These are phyloP conservation scores for Catharus fuscescens DNA, from an alignment of 2,113 vertebrate species.

Conservation along the genomic window DNA sequence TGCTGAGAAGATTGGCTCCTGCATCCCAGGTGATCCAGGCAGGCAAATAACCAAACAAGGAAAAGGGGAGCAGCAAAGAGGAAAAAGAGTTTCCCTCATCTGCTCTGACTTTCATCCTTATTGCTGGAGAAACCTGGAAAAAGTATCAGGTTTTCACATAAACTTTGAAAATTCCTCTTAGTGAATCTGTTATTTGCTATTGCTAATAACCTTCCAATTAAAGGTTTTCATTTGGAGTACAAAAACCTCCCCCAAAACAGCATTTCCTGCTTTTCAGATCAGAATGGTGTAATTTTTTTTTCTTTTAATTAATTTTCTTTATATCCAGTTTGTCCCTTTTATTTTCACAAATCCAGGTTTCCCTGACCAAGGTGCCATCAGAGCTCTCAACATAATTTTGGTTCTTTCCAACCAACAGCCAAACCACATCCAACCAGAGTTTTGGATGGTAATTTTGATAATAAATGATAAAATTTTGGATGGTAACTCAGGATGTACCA, in stretches of 20 bases:
- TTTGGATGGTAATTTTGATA: neutral
- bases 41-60: conserved; percentile 9
- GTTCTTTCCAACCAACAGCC: neutral
- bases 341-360: neutral
- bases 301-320: neutral
- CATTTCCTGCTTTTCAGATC: accelerated
- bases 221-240: neutral
- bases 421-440: neutral
- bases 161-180: neutral
- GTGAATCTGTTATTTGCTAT: neutral
- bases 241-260: accelerated
- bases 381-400: neutral
- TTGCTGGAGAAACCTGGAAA: neutral
- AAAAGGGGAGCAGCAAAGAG: neutral
- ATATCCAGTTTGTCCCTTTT: neutral
- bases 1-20: neutral
- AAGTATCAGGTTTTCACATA: neutral
- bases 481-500: neutral
- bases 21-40: neutral
- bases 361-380: accelerated
- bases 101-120: neutral
- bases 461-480: neutral
- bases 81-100: neutral
- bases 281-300: accelerated
- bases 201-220: neutral